A percentile compares a stretch with the other conserved stretches of the same genome.
Evolutionary conservation across 2,113 vertebrate genomes (phyloP).

Genomic region (Paedocypris sp.): DNA sequence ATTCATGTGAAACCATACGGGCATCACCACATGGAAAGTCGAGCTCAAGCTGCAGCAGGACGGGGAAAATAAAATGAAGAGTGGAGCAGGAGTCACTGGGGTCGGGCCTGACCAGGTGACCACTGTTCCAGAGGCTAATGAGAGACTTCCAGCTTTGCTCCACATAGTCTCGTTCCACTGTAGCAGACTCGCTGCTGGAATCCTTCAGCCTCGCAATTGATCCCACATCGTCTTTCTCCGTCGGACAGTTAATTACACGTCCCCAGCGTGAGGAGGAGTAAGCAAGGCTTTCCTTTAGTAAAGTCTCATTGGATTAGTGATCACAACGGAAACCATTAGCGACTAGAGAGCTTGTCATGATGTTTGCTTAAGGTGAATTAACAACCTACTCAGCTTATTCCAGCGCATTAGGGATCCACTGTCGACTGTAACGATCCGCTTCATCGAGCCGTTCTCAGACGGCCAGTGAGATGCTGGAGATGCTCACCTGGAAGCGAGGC

Average conservation of each 20-base stretch:
- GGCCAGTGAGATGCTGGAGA: background rate
- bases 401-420: background rate
- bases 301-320: constrained; percentile 29
- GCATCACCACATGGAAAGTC: background rate
- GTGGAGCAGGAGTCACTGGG: background rate
- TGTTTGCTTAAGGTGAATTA: constrained; percentile 23
- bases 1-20: background rate
- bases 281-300: constrained; percentile 19
- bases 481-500: constrained; percentile 88
- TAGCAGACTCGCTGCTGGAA: background rate
- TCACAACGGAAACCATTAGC: constrained; percentile 4
- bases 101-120: background rate
- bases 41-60: background rate
- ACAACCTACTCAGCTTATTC: constrained; percentile 1
- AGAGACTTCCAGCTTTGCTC: constrained; percentile 11
- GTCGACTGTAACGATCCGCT: constrained; percentile 1
- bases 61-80: constrained; percentile 1
- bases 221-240: constrained; percentile 6
- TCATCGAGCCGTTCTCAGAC: background rate
- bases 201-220: constrained; percentile 18
- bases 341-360: constrained; percentile 13
- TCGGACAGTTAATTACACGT: constrained; percentile 34
- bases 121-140: background rate
- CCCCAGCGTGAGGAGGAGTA: background rate
- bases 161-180: background rate